Conservation (phyloP, 2,113 vertebrate species). For the Apteryx mantelli region DNA sequence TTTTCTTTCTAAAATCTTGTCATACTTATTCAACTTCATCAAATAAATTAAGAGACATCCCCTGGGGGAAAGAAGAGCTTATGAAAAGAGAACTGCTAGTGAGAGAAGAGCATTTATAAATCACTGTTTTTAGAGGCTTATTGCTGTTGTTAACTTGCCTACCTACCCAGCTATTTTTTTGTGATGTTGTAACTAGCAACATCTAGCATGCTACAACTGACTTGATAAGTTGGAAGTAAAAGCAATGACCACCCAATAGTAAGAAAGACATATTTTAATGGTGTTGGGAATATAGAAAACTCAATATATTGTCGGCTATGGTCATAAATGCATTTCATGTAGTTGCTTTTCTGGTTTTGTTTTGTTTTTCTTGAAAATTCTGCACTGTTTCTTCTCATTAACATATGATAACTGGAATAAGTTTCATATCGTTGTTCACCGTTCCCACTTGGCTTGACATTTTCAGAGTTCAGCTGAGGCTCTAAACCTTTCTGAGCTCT, state of each 20-base stretch:
- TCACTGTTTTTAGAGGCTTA: neutral
- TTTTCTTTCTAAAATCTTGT: neutral
- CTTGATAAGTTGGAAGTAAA: neutral
- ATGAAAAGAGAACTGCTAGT: neutral
- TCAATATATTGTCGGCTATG: neutral
- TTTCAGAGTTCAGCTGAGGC: slow-evolving; percentile 70
- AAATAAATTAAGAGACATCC: neutral
- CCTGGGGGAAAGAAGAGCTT: neutral
- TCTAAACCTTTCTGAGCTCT: slow-evolving; percentile 73
- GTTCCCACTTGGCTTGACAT: slow-evolving; percentile 72
- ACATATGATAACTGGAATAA: slow-evolving; percentile 57
- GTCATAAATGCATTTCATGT: slow-evolving; percentile 25
- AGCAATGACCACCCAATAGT: slow-evolving; percentile 29
- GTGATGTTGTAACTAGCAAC: neutral
- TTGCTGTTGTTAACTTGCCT: neutral
- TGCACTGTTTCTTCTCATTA: slow-evolving; percentile 72
- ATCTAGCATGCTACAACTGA: neutral
- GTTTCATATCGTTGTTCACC: slow-evolving; percentile 52
- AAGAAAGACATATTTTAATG: slow-evolving; percentile 73
- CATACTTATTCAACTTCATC: neutral
- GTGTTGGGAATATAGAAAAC: slow-evolving; percentile 24
- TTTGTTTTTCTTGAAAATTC: neutral
- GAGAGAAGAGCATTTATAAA: neutral
- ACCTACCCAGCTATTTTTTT: neutral
- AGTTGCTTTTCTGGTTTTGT: neutral